Evolutionary conservation across 1,140 invertebrate species (phyloP).

Genomic region (Odontomachus brunneus): DNA sequence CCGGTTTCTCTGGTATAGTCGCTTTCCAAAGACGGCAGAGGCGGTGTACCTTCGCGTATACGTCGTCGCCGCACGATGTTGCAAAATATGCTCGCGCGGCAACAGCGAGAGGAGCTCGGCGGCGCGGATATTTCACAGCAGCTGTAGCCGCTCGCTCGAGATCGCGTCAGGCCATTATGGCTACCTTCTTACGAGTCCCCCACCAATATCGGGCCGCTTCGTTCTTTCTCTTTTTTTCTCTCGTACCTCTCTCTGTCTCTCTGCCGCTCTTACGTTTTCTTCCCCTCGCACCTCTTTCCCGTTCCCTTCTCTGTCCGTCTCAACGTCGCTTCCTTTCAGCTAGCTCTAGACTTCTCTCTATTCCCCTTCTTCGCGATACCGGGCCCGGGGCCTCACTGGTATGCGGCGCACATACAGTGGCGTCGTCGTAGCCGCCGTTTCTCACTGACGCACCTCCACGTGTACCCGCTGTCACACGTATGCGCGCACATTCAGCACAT

Average conservation of each 20-base stretch:
- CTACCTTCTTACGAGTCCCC: constrained; percentile 75
- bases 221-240: constrained; percentile 55
- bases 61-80: constrained; percentile 57
- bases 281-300: constrained; percentile 58
- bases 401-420: constrained; percentile 66
- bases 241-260: constrained; percentile 31
- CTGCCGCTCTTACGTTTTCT: constrained; percentile 25
- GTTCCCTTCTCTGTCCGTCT: constrained; percentile 16
- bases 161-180: constrained; percentile 83
- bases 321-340: constrained; percentile 57
- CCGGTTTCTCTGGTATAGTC: constrained; percentile 64
- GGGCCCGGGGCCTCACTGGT: constrained; percentile 65
- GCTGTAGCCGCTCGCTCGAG: constrained; percentile 79
- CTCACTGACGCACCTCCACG: constrained; percentile 69
- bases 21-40: constrained; percentile 68
- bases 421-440: constrained; percentile 58
- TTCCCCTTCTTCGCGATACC: constrained; percentile 22
- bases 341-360: constrained; percentile 62
- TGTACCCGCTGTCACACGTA: constrained; percentile 59
- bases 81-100: constrained; percentile 70
- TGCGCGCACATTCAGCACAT: constrained; percentile 35
- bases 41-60: neutral
- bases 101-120: constrained; percentile 65
- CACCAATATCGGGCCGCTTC: constrained; percentile 14
- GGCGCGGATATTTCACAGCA: constrained; percentile 79